phyloP scores from a whole-genome alignment of 2,888 invertebrate species.

The Microctonus hyperodae region DNA sequence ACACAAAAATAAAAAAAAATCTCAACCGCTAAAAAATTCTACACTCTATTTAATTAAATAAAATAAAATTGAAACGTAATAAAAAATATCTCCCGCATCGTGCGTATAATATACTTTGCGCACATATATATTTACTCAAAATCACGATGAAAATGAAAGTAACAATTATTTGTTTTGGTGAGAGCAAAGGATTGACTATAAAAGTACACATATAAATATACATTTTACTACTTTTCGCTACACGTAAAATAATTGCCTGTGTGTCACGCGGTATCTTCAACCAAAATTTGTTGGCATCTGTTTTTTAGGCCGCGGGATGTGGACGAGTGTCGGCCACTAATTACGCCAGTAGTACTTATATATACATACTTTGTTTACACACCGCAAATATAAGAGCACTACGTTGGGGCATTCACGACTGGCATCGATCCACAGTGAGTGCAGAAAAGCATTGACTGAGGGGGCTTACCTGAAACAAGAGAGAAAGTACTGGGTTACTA shows the following conservation, averaged over 20 bases:
- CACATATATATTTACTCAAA: constrained; percentile 37
- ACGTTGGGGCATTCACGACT: constrained; percentile 29
- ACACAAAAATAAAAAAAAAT: not conserved
- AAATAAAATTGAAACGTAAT: too few species aligned
- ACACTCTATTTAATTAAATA: too few species aligned
- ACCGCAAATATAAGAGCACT: constrained; percentile 50
- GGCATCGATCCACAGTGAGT: constrained; percentile 29
- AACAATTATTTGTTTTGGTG: constrained; percentile 29
- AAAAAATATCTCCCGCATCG: too few species aligned
- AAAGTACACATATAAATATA: constrained; percentile 4
- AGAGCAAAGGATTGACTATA: constrained; percentile 33
- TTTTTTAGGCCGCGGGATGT: constrained; percentile 25
- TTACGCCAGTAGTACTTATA: constrained; percentile 55
- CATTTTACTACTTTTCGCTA: constrained; percentile 8
- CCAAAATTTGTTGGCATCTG: constrained; percentile 39
- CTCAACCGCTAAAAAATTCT: too few species aligned
- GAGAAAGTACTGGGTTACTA: constrained; percentile 43
- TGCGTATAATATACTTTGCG: too few species aligned
- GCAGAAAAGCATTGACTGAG: constrained; percentile 30
- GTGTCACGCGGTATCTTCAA: constrained; percentile 8
- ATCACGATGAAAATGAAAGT: constrained; percentile 28
- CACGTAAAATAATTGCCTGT: constrained; percentile 12
- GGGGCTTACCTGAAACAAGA: constrained; percentile 58
- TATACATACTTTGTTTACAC: constrained; percentile 57
- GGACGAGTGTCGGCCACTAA: constrained; percentile 53